phyloP scores from a whole-genome alignment of 2,888 invertebrate species.

The Chorisops tibialis region DNA sequence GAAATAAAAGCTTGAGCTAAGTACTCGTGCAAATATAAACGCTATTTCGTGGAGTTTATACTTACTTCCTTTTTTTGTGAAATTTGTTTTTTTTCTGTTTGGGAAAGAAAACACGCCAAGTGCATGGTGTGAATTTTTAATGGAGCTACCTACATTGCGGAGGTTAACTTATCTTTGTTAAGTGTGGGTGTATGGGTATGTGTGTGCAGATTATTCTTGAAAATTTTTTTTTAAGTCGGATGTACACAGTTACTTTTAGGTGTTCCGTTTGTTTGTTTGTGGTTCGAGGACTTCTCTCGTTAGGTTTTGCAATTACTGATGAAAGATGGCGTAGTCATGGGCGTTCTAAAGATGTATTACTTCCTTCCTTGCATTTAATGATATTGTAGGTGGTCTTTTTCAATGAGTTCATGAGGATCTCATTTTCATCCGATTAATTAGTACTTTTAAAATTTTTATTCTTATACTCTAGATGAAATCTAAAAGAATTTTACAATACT shows the following conservation, averaged over 20 bases:
- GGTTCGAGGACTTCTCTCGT: constrained; percentile 15
- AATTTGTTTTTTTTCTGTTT: no score
- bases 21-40: constrained; percentile 19
- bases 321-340: not conserved
- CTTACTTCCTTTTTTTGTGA: not conserved
- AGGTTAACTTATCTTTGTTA: not conserved
- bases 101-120: constrained; percentile 19
- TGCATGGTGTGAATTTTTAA: constrained; percentile 27
- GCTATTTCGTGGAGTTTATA: constrained; percentile 21
- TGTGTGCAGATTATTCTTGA: constrained; percentile 17
- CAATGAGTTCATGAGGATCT: no score
- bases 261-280: constrained; percentile 24
- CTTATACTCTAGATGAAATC: no score
- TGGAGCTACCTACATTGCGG: constrained; percentile 17
- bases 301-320: constrained; percentile 3
- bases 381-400: no score
- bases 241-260: constrained; percentile 20
- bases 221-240: constrained; percentile 5
- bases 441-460: no score
- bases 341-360: no score
- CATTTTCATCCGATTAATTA: no score
- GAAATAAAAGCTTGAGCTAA: constrained; percentile 3
- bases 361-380: no score
- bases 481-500: no score
- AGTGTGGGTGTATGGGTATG: not conserved